Conservation (phyloP, 2,113 vertebrate genomes). For the Chaetops frenatus region DNA sequence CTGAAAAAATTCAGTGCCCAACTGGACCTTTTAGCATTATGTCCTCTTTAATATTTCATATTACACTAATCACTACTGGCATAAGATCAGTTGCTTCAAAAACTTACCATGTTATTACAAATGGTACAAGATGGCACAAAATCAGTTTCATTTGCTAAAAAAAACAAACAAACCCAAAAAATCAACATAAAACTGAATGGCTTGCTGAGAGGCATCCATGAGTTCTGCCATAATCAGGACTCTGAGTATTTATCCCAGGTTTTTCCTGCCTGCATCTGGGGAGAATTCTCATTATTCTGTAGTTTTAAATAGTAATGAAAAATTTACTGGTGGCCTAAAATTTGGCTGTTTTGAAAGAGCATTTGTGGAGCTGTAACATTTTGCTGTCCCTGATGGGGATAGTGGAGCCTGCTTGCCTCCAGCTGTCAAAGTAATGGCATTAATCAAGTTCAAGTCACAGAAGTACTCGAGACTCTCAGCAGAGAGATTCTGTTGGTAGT, state of each 20-base stretch:
- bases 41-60: neutral
- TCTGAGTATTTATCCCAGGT: neutral
- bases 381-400: neutral
- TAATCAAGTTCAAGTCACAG: neutral
- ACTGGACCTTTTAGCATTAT: neutral
- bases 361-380: neutral
- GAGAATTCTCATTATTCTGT: neutral
- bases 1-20: neutral
- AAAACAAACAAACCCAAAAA: neutral
- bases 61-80: neutral
- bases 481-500: neutral
- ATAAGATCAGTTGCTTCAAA: neutral
- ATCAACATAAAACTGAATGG: neutral
- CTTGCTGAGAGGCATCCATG: neutral
- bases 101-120: neutral
- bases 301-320: neutral
- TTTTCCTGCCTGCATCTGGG: neutral
- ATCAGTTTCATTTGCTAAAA: neutral
- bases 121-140: neutral
- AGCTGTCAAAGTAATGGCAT: neutral
- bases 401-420: neutral
- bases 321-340: neutral
- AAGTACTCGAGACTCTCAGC: rapidly evolving
- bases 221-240: neutral
- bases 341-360: neutral